A percentile compares a stretch with the other conserved stretches of the same genome.
Evolutionary conservation across 2,113 vertebrate species (phyloP).

Genomic region (Argyrosomus japonicus): DNA sequence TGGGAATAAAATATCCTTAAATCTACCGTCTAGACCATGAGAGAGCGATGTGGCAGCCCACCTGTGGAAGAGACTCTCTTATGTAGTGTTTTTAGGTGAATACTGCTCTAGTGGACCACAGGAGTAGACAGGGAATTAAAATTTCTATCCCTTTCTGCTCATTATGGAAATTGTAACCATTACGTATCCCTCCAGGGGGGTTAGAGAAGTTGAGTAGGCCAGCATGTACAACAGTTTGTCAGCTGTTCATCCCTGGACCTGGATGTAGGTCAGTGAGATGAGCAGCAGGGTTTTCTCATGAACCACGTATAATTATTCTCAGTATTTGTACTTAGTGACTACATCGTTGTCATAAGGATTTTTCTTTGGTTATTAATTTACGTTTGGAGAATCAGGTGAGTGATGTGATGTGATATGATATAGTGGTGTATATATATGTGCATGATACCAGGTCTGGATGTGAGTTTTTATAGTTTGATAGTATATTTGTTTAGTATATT

Average conservation of each 20-base stretch:
- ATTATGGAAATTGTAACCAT: slow-evolving; percentile 46
- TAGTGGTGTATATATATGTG: too few relatives aligned
- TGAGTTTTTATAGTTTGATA: background rate
- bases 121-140: slow-evolving; percentile 12
- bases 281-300: slow-evolving; percentile 12
- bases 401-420: background rate
- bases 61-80: slow-evolving; percentile 23
- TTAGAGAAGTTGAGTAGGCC: slow-evolving; percentile 48
- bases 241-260: slow-evolving; percentile 38
- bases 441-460: background rate
- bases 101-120: background rate
- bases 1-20: slow-evolving; percentile 29
- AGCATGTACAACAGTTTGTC: slow-evolving; percentile 34
- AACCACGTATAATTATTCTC: background rate
- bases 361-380: background rate
- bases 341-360: background rate
- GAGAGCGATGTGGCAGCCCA: slow-evolving; percentile 16
- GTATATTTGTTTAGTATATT: background rate
- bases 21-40: slow-evolving; percentile 1
- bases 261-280: slow-evolving; percentile 39
- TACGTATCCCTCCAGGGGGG: slow-evolving; percentile 9
- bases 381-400: slow-evolving; percentile 18
- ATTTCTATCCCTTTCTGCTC: slow-evolving; percentile 42
- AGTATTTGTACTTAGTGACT: background rate
- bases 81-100: slow-evolving; percentile 3